Conservation (phyloP, 2,888 invertebrate genomes). For the Deladenus siricidicola region DNA sequence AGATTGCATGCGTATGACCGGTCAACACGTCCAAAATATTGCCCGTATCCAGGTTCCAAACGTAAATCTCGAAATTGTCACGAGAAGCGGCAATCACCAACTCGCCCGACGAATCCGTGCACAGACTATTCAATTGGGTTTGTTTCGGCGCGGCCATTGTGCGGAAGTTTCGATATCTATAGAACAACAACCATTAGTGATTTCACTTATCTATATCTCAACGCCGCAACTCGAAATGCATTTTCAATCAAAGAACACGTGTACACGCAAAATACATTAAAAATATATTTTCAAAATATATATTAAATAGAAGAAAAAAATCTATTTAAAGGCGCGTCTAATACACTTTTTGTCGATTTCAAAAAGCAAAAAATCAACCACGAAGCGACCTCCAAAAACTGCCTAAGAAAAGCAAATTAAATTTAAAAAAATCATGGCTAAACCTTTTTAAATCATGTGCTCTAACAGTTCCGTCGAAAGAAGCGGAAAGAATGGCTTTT, state of each 20-base stretch:
- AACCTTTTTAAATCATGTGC: conserved; percentile 79
- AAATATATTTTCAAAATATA: too few species aligned
- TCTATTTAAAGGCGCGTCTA: too few species aligned
- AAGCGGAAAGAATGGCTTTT: conserved; percentile 82
- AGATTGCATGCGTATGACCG: conserved; percentile 62
- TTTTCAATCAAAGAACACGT: too few species aligned
- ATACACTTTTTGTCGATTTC: too few species aligned
- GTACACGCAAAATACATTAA: too few species aligned
- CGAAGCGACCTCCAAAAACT: too few species aligned
- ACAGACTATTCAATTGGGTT: conserved; percentile 81
- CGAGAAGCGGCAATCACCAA: conserved; percentile 87
- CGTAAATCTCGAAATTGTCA: conserved; percentile 84
- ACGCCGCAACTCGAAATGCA: too few species aligned
- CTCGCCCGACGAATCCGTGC: conserved; percentile 75
- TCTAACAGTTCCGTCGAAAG: conserved; percentile 83
- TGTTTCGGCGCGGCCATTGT: conserved; percentile 84
- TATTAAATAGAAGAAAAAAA: too few species aligned
- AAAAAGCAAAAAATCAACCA: too few species aligned
- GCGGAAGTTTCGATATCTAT: conserved; percentile 90
- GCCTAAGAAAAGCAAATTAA: too few species aligned
- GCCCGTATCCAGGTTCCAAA: conserved; percentile 92
- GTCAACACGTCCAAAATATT: conserved; percentile 76
- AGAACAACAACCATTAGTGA: conserved; percentile 17
- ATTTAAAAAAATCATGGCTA: too few species aligned
- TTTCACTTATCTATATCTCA: too few species aligned